Evolutionary conservation across 2,888 invertebrate genomes (phyloP).

Genomic region (Palloptera scutellata): DNA sequence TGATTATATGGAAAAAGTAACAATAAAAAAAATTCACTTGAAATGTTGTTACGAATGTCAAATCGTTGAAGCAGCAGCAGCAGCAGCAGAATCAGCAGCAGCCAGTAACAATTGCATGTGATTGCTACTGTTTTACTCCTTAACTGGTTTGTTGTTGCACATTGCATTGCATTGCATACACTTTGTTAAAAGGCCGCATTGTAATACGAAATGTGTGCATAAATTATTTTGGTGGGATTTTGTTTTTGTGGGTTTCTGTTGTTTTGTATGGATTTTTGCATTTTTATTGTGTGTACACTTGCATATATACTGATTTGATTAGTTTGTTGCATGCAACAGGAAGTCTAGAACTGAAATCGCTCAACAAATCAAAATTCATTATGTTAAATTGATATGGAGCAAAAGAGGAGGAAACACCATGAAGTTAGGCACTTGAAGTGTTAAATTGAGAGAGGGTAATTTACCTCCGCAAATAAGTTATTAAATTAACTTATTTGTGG

Average conservation of each 20-base stretch:
- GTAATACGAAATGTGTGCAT: too few species aligned
- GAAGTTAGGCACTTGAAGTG: neutral
- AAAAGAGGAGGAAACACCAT: neutral
- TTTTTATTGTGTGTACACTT: neutral
- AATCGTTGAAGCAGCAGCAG: neutral
- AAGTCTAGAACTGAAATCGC: constrained; percentile 16
- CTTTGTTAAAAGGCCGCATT: too few species aligned
- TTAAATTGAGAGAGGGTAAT: neutral
- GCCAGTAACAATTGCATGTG: neutral
- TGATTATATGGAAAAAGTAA: neutral
- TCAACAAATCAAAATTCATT: constrained; percentile 14
- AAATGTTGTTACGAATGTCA: constrained; percentile 5
- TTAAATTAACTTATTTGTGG: neutral
- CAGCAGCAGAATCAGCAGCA: neutral
- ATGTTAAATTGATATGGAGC: neutral
- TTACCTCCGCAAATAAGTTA: neutral
- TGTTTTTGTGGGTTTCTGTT: too few species aligned
- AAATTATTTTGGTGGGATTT: too few species aligned
- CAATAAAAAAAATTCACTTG: neutral
- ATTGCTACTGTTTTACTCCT: constrained; percentile 1
- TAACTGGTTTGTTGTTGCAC: neutral
- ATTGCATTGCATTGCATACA: too few species aligned
- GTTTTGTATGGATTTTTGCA: neutral
- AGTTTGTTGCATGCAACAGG: constrained; percentile 16
- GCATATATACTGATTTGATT: neutral